Evolutionary conservation across 2,888 invertebrate species (phyloP).

Genomic region (Taenaris catops): DNA sequence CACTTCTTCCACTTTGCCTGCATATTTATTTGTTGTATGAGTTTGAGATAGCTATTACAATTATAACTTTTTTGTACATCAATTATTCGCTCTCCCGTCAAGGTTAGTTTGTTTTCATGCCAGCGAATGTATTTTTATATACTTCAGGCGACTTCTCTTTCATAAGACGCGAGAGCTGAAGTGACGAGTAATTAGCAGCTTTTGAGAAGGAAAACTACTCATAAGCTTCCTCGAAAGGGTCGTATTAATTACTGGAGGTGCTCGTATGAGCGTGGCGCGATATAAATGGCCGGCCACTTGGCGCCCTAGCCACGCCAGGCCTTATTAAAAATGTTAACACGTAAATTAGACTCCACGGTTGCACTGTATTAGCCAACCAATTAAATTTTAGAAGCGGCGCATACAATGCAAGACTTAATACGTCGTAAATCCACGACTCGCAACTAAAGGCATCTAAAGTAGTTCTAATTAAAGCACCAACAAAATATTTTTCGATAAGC

Average conservation of each 20-base stretch:
- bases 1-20: too few species aligned
- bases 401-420: constrained; percentile 54
- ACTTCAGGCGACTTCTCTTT: constrained; percentile 24
- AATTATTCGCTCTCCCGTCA: too few species aligned
- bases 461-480: too few species aligned
- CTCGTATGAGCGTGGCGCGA: constrained; percentile 57
- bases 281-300: constrained; percentile 75
- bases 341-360: constrained; percentile 70
- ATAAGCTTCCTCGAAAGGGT: constrained; percentile 75
- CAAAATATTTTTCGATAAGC: too few species aligned
- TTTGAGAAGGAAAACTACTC: constrained; percentile 75
- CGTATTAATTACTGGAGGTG: constrained; percentile 75
- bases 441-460: constrained; percentile 32
- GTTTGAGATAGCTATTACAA: too few species aligned
- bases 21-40: too few species aligned
- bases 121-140: constrained; percentile 13
- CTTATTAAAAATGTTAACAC: constrained; percentile 79
- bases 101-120: too few species aligned
- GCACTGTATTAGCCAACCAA: constrained; percentile 73
- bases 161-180: constrained; percentile 44
- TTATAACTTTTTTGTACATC: too few species aligned
- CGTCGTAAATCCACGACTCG: constrained; percentile 35
- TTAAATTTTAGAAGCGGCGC: constrained; percentile 65
- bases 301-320: constrained; percentile 66
- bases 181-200: constrained; percentile 69